phyloP scores from a whole-genome alignment of 2,113 vertebrate genomes.

The Crotalus viridis region DNA sequence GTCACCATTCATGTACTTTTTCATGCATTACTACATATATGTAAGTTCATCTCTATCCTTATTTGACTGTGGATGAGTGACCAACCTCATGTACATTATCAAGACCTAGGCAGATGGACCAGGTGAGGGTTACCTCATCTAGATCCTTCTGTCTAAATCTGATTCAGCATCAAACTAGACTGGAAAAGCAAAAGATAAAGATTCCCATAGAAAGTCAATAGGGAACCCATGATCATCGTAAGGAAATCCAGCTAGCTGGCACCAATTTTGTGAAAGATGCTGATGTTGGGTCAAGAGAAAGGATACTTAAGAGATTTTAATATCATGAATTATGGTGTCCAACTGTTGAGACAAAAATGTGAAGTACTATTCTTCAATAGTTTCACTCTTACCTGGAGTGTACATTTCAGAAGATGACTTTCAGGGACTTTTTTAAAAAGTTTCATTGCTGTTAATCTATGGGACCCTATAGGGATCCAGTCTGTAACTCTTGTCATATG shows the following conservation, averaged over 20 bases:
- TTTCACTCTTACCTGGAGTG: not conserved
- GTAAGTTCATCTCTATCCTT: not conserved
- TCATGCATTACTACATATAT: not conserved
- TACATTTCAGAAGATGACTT: not conserved
- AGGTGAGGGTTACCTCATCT: not conserved
- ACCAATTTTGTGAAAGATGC: not conserved
- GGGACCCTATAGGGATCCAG: not conserved
- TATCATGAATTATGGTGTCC: not conserved
- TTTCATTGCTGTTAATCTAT: not conserved
- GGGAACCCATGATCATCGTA: not conserved
- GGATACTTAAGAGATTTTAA: not conserved
- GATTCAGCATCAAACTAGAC: not conserved
- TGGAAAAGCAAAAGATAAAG: not conserved
- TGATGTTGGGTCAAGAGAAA: not conserved
- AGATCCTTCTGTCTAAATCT: not conserved
- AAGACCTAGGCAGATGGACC: not conserved
- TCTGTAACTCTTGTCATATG: not conserved
- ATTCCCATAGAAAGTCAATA: not conserved
- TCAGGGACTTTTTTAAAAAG: not conserved
- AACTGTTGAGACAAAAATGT: not conserved
- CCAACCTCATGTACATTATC: not conserved
- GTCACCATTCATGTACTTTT: not conserved
- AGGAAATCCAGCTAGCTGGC: not conserved
- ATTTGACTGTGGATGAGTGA: not conserved
- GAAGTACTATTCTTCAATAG: not conserved